Conservation (phyloP, 2,888 invertebrate genomes). For the Lucinisca nassula region DNA sequence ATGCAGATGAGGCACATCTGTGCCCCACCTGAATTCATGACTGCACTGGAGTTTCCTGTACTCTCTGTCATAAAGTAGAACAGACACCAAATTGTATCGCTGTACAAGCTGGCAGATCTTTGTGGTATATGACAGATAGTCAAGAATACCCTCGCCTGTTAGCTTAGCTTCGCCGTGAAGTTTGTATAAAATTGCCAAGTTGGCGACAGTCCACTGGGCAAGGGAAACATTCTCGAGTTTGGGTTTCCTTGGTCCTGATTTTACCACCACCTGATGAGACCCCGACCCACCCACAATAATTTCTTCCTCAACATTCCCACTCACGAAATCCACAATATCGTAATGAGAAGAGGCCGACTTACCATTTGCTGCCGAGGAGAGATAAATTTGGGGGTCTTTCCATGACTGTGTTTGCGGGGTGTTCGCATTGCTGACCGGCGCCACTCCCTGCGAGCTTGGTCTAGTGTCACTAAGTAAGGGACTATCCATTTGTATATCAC, state of each 20-base stretch:
- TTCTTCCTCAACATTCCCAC: neutral
- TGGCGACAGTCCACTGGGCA: slow-evolving; percentile 43
- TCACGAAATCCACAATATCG: slow-evolving; percentile 4
- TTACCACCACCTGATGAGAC: slow-evolving; percentile 23
- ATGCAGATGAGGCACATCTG: slow-evolving; percentile 32
- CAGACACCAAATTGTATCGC: slow-evolving; percentile 19
- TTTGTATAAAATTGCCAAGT: slow-evolving; percentile 44
- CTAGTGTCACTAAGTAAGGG: neutral
- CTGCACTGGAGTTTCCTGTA: slow-evolving; percentile 19
- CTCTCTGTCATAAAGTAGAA: slow-evolving; percentile 41
- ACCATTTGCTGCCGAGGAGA: slow-evolving; percentile 9
- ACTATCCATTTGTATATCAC: neutral
- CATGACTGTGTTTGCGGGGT: neutral
- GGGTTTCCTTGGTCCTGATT: slow-evolving; percentile 36
- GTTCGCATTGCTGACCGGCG: neutral
- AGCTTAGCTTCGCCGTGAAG: neutral
- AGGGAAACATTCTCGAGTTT: slow-evolving; percentile 32
- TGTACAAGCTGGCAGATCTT: slow-evolving; percentile 30
- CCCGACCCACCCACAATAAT: neutral
- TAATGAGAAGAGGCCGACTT: slow-evolving; percentile 6
- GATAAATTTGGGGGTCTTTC: slow-evolving; percentile 1
- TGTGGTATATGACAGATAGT: slow-evolving; percentile 44
- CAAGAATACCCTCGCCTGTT: slow-evolving; percentile 4
- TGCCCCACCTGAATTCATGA: slow-evolving; percentile 38
- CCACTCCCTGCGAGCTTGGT: neutral